A percentile compares a stretch with the other conserved stretches of the same genome.
phyloP scores from a whole-genome alignment of 2,113 vertebrate species.

The Cebidichthys violaceus region DNA sequence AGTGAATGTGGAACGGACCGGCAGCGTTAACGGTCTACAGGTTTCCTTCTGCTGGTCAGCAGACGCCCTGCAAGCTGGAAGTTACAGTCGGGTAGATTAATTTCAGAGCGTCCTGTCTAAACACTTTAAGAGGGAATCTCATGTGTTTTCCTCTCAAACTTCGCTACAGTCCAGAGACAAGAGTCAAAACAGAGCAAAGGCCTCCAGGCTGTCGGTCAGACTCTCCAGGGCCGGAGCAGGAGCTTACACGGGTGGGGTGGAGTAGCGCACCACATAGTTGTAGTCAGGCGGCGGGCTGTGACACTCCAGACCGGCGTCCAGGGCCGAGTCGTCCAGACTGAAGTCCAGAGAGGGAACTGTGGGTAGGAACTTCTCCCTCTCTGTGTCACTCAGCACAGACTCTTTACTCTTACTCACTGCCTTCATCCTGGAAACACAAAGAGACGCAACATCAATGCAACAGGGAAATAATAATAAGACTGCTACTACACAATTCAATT shows the following conservation, averaged over 20 bases:
- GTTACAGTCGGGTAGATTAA: conserved; percentile 25
- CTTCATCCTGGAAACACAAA: conserved; percentile 83
- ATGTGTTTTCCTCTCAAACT: conserved; percentile 31
- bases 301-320: conserved; percentile 89
- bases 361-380: conserved; percentile 85
- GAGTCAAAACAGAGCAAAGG: conserved; percentile 32
- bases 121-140: conserved; percentile 8
- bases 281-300: conserved; percentile 95
- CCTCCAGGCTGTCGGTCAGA: conserved; percentile 29
- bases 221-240: not conserved
- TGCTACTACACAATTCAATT: not conserved
- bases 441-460: not conserved
- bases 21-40: conserved; percentile 53
- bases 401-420: conserved; percentile 91
- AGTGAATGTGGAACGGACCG: conserved; percentile 66
- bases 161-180: conserved; percentile 22
- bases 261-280: conserved; percentile 92
- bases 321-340: conserved; percentile 86
- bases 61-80: conserved; percentile 14
- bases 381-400: conserved; percentile 85
- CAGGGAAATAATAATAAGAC: not conserved
- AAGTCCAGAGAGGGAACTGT: conserved; percentile 84
- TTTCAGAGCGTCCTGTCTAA: conserved; percentile 33
- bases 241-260: conserved; percentile 87
- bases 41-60: conserved; percentile 33